Conservation (phyloP, 2,888 invertebrate species). For the Julus scanicus region DNA sequence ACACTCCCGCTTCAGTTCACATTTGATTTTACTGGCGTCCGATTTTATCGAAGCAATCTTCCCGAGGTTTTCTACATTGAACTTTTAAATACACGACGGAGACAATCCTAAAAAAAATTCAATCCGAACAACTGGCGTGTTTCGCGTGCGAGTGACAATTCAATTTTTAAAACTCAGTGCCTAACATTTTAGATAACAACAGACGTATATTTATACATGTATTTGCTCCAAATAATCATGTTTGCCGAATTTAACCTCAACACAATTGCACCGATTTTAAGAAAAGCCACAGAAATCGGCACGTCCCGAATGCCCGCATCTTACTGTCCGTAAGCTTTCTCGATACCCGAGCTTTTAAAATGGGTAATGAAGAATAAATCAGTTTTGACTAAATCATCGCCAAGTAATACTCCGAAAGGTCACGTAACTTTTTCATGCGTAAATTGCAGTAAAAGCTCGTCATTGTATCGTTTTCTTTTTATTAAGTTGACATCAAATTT, state of each 20-base stretch:
- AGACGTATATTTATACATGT: not conserved
- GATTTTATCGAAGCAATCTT: not conserved
- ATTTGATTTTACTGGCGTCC: slow-evolving; percentile 72
- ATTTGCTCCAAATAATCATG: not conserved
- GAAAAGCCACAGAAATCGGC: not conserved
- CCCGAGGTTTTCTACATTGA: not conserved
- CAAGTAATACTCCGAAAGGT: not conserved
- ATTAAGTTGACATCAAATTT: not conserved
- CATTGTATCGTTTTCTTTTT: not conserved
- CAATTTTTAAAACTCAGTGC: slow-evolving; percentile 16
- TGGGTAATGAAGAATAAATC: not conserved
- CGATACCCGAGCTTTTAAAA: not conserved
- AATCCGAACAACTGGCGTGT: not conserved
- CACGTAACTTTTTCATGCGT: not conserved
- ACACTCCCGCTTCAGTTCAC: slow-evolving; percentile 94
- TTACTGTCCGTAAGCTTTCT: not conserved
- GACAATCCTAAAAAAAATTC: not conserved
- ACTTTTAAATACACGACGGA: not conserved
- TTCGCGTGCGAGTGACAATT: not conserved
- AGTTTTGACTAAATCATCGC: not conserved
- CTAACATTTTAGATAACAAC: slow-evolving; percentile 2
- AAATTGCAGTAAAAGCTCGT: not conserved
- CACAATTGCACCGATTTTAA: not conserved
- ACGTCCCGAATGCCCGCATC: not conserved
- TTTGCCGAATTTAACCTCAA: slow-evolving; percentile 2